Percentiles rank a stretch among this genome's conserved stretches.
phyloP scores from a whole-genome alignment of 2,888 invertebrate species.

The Dione juno region DNA sequence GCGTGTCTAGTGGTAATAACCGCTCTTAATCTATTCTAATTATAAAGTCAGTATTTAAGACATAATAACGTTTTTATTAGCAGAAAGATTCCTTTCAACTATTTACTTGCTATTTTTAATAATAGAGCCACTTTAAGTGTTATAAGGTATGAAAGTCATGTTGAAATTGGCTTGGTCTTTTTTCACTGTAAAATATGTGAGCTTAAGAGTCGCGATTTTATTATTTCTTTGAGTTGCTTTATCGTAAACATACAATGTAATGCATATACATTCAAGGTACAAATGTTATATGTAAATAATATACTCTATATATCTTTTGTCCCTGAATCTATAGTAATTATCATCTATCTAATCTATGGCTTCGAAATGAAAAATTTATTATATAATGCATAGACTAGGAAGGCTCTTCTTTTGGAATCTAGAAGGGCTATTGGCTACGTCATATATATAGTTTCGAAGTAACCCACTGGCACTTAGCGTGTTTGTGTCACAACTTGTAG shows the following conservation, averaged over 20 bases:
- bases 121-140: background rate
- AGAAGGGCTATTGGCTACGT: no score
- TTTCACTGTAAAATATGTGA: background rate
- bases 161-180: background rate
- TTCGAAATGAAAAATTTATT: no score
- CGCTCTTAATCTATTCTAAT: slow-evolving; percentile 25
- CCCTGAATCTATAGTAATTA: no score
- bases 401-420: no score
- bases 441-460: no score
- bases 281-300: no score
- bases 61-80: slow-evolving; percentile 10
- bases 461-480: no score
- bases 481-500: no score
- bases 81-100: background rate
- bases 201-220: background rate
- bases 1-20: slow-evolving; percentile 32
- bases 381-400: no score
- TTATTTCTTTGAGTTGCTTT: background rate
- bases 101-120: slow-evolving; percentile 15
- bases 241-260: background rate
- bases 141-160: slow-evolving; percentile 3
- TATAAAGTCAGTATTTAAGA: slow-evolving; percentile 21
- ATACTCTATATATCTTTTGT: no score
- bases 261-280: no score
- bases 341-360: no score